Evolutionary conservation across 2,797 vertebrate species (phyloP).

Genomic region (Lacerta viridis): DNA sequence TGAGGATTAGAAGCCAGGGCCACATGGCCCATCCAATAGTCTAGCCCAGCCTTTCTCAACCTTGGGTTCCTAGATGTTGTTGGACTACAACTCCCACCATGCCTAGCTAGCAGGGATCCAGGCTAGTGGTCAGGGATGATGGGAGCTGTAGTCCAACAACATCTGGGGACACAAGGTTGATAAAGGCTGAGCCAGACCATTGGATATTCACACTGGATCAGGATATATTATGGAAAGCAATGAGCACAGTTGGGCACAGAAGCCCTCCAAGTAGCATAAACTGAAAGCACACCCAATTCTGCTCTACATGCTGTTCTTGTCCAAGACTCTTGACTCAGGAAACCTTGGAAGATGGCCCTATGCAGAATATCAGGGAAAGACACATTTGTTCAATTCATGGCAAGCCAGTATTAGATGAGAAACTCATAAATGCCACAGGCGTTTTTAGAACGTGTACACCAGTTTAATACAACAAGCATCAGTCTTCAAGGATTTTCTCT

Average conservation of each 20-base stretch:
- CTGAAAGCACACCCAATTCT: background rate
- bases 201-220: background rate
- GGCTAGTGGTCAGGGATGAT: no score
- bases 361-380: background rate
- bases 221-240: constrained; percentile 41
- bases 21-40: no score
- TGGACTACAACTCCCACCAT: no score
- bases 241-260: constrained; percentile 31
- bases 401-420: background rate
- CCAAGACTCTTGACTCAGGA: background rate
- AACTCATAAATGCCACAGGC: background rate
- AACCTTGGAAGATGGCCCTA: background rate
- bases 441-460: background rate
- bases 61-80: no score
- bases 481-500: background rate
- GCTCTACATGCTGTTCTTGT: background rate
- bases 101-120: no score
- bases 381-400: background rate
- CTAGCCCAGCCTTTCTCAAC: no score
- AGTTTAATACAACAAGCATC: background rate
- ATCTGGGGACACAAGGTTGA: no score
- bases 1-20: no score
- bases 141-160: no score
- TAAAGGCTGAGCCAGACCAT: no score
- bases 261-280: background rate